Conservation (phyloP, 2,888 invertebrate genomes). For the Callyntrura sp. region DNA sequence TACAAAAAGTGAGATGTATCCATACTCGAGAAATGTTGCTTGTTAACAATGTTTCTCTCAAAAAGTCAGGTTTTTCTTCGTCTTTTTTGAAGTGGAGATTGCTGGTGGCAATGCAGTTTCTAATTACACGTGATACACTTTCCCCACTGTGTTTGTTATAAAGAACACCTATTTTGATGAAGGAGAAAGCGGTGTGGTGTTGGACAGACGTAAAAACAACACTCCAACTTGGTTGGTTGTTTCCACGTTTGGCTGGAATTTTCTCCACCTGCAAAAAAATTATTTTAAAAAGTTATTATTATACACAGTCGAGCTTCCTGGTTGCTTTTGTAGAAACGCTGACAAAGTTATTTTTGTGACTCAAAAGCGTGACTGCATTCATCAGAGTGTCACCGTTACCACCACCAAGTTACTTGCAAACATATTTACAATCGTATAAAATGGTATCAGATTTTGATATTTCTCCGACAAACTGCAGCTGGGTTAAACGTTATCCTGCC, state of each 20-base stretch:
- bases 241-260: background rate
- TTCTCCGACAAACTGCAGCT: too few relatives aligned
- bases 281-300: too few relatives aligned
- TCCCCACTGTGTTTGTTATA: too few relatives aligned
- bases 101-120: constrained; percentile 56
- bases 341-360: background rate
- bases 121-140: constrained; percentile 46
- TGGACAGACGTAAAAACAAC: too few relatives aligned
- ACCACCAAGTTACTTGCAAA: too few relatives aligned
- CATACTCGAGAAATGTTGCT: background rate
- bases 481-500: too few relatives aligned
- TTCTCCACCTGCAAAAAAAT: constrained; percentile 12
- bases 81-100: constrained; percentile 2
- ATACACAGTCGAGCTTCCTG: too few relatives aligned
- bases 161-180: background rate
- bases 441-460: too few relatives aligned
- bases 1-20: background rate
- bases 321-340: background rate
- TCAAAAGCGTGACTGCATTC: background rate
- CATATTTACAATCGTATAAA: too few relatives aligned
- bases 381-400: too few relatives aligned
- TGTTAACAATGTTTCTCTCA: constrained; percentile 8
- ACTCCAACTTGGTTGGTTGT: background rate
- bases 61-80: constrained; percentile 19
- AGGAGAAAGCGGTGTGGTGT: background rate